Conservation (phyloP, 2,888 invertebrate species). For the Cartodere bifasciata region DNA sequence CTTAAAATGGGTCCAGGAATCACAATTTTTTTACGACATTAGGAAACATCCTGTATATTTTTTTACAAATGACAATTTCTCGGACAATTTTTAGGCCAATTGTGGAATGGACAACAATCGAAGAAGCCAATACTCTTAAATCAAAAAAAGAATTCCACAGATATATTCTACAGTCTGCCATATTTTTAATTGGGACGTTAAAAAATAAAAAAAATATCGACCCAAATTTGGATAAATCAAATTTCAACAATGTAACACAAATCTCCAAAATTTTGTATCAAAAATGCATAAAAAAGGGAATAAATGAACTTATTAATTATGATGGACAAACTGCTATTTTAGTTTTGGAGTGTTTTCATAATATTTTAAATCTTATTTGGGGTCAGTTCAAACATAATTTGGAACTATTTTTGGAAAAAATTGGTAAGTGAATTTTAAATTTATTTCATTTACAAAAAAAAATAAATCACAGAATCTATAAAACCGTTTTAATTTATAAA, state of each 20-base stretch:
- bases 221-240: slow-evolving; percentile 21
- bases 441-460: slow-evolving; percentile 1
- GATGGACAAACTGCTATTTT: slow-evolving; percentile 41
- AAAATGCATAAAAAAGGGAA: slow-evolving; percentile 37
- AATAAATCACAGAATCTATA: no score
- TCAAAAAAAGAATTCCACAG: slow-evolving; percentile 43
- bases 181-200: slow-evolving; percentile 32
- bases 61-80: no score
- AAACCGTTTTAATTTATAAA: no score
- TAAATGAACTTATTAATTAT: slow-evolving; percentile 42
- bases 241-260: slow-evolving; percentile 28
- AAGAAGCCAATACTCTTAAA: slow-evolving; percentile 40
- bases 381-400: slow-evolving; percentile 31
- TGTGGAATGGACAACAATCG: slow-evolving; percentile 40
- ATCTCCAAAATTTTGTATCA: slow-evolving; percentile 32
- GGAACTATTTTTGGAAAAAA: slow-evolving; percentile 30
- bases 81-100: slow-evolving; percentile 30
- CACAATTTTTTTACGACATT: no score
- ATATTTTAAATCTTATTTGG: slow-evolving; percentile 32
- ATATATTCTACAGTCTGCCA: slow-evolving; percentile 39
- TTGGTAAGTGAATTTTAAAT: slow-evolving; percentile 28
- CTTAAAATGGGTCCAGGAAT: no score
- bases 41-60: no score
- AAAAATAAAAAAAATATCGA: slow-evolving; percentile 30
- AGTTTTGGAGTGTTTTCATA: slow-evolving; percentile 47